phyloP scores from a whole-genome alignment of 2,888 invertebrate genomes.

The Hetaerina titia region DNA sequence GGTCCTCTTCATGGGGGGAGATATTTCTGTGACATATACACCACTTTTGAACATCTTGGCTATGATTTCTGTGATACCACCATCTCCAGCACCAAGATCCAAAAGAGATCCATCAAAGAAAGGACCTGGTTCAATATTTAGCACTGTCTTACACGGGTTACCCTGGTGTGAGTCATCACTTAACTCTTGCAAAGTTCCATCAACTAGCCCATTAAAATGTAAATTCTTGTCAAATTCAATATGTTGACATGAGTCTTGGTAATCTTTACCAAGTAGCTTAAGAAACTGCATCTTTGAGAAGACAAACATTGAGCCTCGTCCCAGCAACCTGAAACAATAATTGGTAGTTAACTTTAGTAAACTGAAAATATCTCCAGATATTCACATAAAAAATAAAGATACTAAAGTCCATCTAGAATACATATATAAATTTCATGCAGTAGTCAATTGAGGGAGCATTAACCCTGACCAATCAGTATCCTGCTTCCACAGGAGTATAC shows the following conservation, averaged over 20 bases:
- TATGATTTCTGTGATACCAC: constrained; percentile 92
- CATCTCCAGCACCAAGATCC: constrained; percentile 98
- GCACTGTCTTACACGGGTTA: not conserved
- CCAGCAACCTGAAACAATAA: constrained; percentile 83
- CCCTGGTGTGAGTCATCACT: not conserved
- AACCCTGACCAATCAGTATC: too few species aligned
- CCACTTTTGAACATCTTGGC: constrained; percentile 83
- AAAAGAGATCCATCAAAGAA: constrained; percentile 80
- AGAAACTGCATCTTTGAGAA: constrained; percentile 91
- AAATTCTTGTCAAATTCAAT: not conserved
- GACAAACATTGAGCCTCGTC: constrained; percentile 98
- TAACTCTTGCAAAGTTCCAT: not conserved
- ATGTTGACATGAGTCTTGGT: not conserved
- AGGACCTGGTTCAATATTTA: constrained; percentile 9
- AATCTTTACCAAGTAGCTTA: constrained; percentile 79
- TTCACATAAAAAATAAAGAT: too few species aligned
- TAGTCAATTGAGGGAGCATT: too few species aligned
- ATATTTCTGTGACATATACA: constrained; percentile 95
- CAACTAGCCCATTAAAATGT: not conserved
- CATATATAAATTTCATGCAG: too few species aligned
- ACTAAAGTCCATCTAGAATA: too few species aligned
- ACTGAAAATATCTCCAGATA: not conserved
- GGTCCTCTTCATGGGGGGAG: constrained; percentile 91
- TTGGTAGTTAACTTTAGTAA: not conserved
- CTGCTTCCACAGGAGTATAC: too few species aligned